Conservation (phyloP, 2,113 vertebrate species). For the Tetrax tetrax region DNA sequence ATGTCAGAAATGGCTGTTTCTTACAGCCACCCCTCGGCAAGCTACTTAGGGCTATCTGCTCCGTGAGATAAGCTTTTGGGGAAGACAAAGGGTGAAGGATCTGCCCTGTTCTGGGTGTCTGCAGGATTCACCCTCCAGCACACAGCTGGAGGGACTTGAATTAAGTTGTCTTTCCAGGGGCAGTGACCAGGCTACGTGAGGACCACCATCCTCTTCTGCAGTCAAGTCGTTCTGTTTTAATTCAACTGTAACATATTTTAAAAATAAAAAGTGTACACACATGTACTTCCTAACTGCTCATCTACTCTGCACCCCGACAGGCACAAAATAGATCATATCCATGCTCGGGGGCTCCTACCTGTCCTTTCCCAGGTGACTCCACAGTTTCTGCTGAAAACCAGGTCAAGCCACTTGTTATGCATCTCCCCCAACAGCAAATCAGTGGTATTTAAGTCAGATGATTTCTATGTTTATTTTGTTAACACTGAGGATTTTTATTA, state of each 20-base stretch:
- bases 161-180: background rate
- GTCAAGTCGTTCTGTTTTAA: background rate
- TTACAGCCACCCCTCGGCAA: background rate
- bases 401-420: background rate
- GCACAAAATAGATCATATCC: background rate
- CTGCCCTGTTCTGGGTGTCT: background rate
- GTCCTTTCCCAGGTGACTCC: background rate
- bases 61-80: background rate
- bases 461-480: background rate
- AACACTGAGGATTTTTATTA: background rate
- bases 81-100: background rate
- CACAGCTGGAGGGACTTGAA: background rate
- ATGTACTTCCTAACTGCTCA: background rate
- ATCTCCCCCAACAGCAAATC: background rate
- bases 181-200: background rate
- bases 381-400: background rate
- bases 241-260: rapidly evolving
- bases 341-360: background rate
- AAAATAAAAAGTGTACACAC: background rate
- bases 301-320: background rate
- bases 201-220: background rate
- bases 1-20: background rate
- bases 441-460: background rate
- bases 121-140: background rate
- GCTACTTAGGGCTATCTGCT: background rate